Conservation (phyloP, 2,797 vertebrate genomes). For the Mus spretus region DNA sequence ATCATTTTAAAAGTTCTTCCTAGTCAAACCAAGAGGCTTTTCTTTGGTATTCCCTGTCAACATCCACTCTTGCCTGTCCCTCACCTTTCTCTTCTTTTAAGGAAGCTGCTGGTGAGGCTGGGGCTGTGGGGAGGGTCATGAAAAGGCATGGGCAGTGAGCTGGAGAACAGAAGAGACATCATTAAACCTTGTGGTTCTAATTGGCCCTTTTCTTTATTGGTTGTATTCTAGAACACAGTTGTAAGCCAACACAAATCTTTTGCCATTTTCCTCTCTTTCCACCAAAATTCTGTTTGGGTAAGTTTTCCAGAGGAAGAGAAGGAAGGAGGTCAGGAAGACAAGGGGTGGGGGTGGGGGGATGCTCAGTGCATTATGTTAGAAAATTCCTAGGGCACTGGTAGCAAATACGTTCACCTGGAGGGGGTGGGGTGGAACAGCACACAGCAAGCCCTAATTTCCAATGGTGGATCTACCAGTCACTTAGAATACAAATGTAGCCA, state of each 20-base stretch:
- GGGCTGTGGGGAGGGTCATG: background rate
- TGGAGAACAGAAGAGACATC: background rate
- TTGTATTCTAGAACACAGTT: background rate
- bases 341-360: too few species aligned
- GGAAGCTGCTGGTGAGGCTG: background rate
- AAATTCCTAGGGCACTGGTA: background rate
- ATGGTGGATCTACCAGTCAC: background rate
- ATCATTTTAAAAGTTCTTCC: background rate
- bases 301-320: background rate
- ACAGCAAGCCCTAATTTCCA: background rate
- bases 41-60: background rate
- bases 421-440: background rate
- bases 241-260: background rate
- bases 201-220: background rate
- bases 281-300: background rate
- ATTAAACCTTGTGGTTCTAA: background rate
- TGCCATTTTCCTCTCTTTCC: background rate
- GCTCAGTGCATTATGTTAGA: background rate
- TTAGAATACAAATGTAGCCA: constrained; percentile 4
- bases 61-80: fast-evolving
- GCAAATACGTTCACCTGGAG: background rate
- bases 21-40: background rate
- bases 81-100: background rate
- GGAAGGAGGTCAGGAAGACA: background rate
- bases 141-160: background rate